Conservation (phyloP, 1,140 invertebrate genomes). For the Zophobas morio region DNA sequence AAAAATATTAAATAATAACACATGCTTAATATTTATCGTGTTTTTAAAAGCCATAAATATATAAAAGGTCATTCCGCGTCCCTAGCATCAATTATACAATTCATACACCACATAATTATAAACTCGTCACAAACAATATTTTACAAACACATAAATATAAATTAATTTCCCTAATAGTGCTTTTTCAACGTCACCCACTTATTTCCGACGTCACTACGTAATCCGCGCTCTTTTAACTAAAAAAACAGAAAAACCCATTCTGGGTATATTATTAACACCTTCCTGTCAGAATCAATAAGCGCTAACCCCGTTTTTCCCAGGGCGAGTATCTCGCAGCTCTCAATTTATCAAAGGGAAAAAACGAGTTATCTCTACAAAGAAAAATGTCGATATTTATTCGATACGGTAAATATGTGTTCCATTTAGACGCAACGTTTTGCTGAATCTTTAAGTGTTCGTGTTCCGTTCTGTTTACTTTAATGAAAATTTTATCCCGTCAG, state of each 20-base stretch:
- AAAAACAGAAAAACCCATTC: not conserved
- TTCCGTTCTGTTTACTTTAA: conserved; percentile 15
- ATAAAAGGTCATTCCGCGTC: too few species aligned
- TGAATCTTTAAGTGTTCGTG: conserved; percentile 9
- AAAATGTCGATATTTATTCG: conserved; percentile 36
- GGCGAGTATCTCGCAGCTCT: not conserved
- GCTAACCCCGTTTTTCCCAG: not conserved
- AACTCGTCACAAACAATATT: too few species aligned
- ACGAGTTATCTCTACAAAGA: conserved; percentile 20
- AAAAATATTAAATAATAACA: too few species aligned
- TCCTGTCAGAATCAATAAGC: conserved; percentile 1
- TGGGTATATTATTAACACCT: not conserved
- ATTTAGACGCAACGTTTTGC: conserved; percentile 3
- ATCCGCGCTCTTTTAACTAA: not conserved
- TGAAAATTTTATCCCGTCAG: conserved; percentile 21
- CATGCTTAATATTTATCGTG: too few species aligned
- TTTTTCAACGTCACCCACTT: too few species aligned
- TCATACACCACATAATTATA: too few species aligned
- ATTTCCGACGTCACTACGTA: not conserved
- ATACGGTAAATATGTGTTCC: conserved; percentile 31
- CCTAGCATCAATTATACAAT: too few species aligned
- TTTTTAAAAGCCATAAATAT: too few species aligned
- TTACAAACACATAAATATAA: too few species aligned
- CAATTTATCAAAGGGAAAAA: conserved; percentile 12
- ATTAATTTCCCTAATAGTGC: too few species aligned